Evolutionary conservation across 2,797 vertebrate genomes (phyloP).

Genomic region (Eulemur mongoz): DNA sequence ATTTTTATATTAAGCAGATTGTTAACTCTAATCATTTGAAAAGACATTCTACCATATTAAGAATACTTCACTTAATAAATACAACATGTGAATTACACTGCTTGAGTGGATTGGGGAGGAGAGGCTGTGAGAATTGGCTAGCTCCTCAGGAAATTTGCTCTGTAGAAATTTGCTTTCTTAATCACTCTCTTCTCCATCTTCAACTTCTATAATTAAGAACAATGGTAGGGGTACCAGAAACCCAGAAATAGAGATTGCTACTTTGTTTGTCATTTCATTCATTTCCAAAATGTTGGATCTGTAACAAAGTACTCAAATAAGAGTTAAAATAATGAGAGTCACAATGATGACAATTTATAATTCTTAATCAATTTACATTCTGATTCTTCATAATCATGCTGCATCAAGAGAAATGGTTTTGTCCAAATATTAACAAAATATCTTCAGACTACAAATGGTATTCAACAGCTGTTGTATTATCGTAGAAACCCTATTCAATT

Average conservation of each 20-base stretch:
- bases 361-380: not conserved
- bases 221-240: not conserved
- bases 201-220: not conserved
- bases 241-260: not conserved
- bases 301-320: not conserved
- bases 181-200: not conserved
- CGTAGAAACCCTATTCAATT: not conserved
- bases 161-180: not conserved
- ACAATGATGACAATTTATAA: not conserved
- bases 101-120: not conserved
- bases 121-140: not conserved
- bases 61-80: not conserved
- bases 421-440: not conserved
- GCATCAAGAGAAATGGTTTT: not conserved
- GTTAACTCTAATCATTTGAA: not conserved
- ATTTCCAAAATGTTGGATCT: not conserved
- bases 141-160: not conserved
- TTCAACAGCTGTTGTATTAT: not conserved
- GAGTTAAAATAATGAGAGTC: not conserved
- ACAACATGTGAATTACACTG: not conserved
- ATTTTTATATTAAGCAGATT: not conserved
- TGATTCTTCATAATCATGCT: not conserved
- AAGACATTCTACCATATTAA: not conserved
- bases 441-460: not conserved
- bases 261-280: not conserved